Evolutionary conservation across 1,140 invertebrate genomes (phyloP), one percentile per base, ranked within the genome.

Genomic region (Choristoneura fumiferana): DNA sequence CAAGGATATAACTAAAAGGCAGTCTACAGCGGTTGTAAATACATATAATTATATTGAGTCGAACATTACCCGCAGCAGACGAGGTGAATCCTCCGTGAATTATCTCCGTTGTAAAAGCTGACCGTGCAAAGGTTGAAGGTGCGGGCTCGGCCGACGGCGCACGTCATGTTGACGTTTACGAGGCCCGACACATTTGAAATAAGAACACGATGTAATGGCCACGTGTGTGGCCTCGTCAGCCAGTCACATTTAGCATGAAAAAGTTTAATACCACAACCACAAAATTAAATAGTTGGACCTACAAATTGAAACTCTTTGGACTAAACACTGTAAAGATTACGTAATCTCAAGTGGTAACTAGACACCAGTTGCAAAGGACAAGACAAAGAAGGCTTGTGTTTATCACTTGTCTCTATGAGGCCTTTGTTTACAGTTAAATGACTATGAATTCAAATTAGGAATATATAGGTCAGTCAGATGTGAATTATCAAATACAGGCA

Each of bases 81-180:
- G 40, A 17, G 15, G 15, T 49, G 18, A 49, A 49, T 49, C 43
- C 22, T 13, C 43, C 43, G 43, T 49, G 43, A 18, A 49, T 49
- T 29, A 49, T 49, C 18, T 49, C 22, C 43, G 43, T 18, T 29
- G 22, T 29, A 29, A 29, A 29, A 54, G 36, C 36, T 54, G 33
- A 54, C 53, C 22, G 53, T 33, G 53, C 33, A 54, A 37, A 36
- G 53, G 36, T 35, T 29, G 53, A 10, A 36, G 43, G 43, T 49
- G 43, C 43, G 18, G 29, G 43, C 40, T 43, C 13, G 40, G 40
- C 22, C 22, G 22, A 29, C 60, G 53, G 57, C 65, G 60, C 69
- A 72, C 67, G 64, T 78, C 73, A 80, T 66, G 58, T 70, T 62
- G 75, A 81, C 71, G 63, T 81, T 82, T 82, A 82, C 72, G 76